Percentiles rank a stretch among this genome's conserved stretches.
These are phyloP conservation scores for Pomacea maculata DNA, from an alignment of 1,140 invertebrate genomes.

Conservation along the genomic window DNA sequence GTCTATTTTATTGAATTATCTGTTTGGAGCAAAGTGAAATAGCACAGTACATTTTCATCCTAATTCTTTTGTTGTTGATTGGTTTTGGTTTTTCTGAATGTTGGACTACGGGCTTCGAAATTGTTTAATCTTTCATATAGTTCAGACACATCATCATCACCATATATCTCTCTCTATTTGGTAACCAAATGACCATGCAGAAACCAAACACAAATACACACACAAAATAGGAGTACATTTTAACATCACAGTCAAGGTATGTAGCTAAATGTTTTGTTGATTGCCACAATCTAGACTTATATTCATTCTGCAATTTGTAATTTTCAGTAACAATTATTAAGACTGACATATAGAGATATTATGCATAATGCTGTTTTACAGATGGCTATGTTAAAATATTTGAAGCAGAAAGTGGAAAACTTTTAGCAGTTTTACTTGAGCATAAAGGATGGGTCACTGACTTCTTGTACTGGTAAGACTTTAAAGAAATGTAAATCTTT, in stretches of 20 bases:
- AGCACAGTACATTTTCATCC: too few relatives aligned
- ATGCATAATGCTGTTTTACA: conserved; percentile 31
- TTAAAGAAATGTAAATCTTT: conserved; percentile 1
- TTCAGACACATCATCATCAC: too few relatives aligned
- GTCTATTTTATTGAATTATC: too few relatives aligned
- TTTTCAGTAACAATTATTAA: neutral
- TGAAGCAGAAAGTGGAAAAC: conserved; percentile 60
- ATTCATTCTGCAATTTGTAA: neutral
- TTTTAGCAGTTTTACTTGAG: conserved; percentile 46
- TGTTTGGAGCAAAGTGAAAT: too few relatives aligned
- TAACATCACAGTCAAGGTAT: neutral
- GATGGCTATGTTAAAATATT: conserved; percentile 62
- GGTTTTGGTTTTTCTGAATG: too few relatives aligned
- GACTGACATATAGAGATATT: neutral
- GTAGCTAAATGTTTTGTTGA: too few relatives aligned
- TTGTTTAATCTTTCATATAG: too few relatives aligned
- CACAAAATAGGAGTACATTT: neutral
- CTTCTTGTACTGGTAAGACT: conserved; percentile 59
- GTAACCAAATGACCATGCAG: too few relatives aligned
- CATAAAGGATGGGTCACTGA: conserved; percentile 64
- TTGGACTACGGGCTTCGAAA: too few relatives aligned
- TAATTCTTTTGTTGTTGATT: too few relatives aligned
- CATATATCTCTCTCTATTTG: too few relatives aligned
- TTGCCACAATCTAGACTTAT: too few relatives aligned
- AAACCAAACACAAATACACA: neutral